A percentile compares a stretch with the other conserved stretches of the same genome.
Evolutionary conservation across 92 coral and sea anemone genomes (phyloP).

Genomic region (Actinostola sp.): DNA sequence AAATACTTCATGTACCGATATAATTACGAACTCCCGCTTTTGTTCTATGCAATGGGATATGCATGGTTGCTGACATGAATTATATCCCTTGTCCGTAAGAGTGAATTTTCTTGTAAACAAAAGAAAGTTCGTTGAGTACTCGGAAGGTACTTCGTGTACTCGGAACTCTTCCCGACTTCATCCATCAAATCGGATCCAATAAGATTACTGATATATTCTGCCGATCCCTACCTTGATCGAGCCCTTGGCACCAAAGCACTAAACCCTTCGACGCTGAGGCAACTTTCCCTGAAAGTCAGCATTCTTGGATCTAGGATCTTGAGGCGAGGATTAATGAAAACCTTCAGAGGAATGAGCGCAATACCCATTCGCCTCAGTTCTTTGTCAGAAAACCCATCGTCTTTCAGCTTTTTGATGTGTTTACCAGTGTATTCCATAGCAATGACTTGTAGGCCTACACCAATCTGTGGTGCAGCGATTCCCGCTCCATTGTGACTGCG

Average conservation of each 20-base stretch:
- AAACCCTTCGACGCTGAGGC: conserved; percentile 88
- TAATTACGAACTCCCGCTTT: no score
- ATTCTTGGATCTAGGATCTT: conserved; percentile 72
- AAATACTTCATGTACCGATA: no score
- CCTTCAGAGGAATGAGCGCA: conserved; percentile 72
- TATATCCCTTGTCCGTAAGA: no score
- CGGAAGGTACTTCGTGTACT: no score
- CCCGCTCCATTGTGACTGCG: conserved; percentile 77
- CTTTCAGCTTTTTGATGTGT: conserved; percentile 71
- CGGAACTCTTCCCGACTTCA: no score
- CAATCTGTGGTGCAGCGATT: conserved; percentile 95
- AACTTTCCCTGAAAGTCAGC: conserved; percentile 88
- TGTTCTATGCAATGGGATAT: no score
- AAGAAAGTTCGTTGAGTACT: no score
- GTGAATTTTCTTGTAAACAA: no score
- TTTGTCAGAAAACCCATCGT: conserved; percentile 71
- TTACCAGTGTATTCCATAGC: conserved; percentile 85
- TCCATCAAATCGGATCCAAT: no score
- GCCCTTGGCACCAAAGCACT: conserved; percentile 92
- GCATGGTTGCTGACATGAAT: no score
- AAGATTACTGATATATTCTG: no score
- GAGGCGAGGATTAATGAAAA: conserved; percentile 80
- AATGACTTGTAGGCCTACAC: conserved; percentile 87
- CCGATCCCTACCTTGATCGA: no score
- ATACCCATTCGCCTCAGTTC: conserved; percentile 82